phyloP scores from a whole-genome alignment of 2,797 vertebrate species.

The Intellagama lesueurii region DNA sequence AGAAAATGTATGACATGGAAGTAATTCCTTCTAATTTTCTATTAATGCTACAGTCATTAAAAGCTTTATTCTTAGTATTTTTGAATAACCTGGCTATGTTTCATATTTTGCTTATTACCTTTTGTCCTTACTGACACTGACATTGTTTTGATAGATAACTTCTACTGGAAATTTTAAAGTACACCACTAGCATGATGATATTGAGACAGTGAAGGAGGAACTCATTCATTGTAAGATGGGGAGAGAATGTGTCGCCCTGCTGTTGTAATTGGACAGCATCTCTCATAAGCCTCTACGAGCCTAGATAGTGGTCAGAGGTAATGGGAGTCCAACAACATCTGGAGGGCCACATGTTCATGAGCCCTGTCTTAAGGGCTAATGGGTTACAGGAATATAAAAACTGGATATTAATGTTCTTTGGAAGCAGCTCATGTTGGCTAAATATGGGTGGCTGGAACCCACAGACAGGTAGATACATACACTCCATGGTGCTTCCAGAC shows the following conservation, averaged over 20 bases:
- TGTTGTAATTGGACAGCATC: neutral
- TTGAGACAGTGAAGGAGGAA: neutral
- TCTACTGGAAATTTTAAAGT: constrained; percentile 21
- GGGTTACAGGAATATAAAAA: neutral
- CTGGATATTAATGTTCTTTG: neutral
- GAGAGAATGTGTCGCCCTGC: neutral
- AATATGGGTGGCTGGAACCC: neutral
- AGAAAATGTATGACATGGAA: neutral
- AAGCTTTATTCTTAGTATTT: constrained; percentile 8
- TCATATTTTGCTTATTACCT: neutral
- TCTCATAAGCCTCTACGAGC: neutral
- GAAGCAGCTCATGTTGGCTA: neutral
- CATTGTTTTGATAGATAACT: neutral
- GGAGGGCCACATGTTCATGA: neutral
- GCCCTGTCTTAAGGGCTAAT: neutral
- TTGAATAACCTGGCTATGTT: neutral
- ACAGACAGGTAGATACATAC: neutral
- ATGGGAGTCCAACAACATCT: neutral
- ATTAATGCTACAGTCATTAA: constrained; percentile 20
- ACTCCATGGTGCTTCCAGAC: neutral
- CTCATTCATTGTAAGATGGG: neutral
- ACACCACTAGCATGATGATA: neutral
- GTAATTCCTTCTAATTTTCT: neutral
- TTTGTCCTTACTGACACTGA: neutral
- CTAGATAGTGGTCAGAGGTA: neutral